Evolutionary conservation across 2,797 vertebrate genomes (phyloP).

Genomic region (Gambelia wislizenii): DNA sequence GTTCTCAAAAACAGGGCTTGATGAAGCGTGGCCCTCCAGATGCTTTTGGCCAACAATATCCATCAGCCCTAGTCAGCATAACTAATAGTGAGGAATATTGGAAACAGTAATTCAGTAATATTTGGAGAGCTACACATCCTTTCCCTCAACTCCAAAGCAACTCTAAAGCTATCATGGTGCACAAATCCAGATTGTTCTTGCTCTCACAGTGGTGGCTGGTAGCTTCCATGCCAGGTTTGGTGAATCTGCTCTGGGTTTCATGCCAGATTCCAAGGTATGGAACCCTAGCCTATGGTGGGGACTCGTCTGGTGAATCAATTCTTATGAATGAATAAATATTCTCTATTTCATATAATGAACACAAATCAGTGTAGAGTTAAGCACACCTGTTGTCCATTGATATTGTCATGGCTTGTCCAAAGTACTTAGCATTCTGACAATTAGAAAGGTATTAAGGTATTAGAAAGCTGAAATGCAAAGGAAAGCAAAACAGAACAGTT

Average conservation of each 20-base stretch:
- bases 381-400: not conserved
- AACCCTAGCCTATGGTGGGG: no score
- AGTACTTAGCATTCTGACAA: not conserved
- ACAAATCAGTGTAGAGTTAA: not conserved
- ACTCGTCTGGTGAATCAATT: not conserved
- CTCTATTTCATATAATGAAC: not conserved
- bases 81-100: not conserved
- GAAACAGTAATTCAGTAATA: not conserved
- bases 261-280: not conserved
- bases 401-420: not conserved
- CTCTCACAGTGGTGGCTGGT: constrained; percentile 1
- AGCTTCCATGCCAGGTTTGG: no score
- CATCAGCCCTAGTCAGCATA: not conserved
- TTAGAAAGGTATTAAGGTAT: no score
- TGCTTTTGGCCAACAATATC: not conserved
- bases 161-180: not conserved
- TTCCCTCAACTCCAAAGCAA: not conserved
- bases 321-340: no score
- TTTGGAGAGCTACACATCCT: not conserved
- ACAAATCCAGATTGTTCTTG: not conserved
- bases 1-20: not conserved
- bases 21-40: not conserved
- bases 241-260: no score
- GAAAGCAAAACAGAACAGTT: not conserved
- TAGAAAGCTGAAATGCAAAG: not conserved